phyloP scores from a whole-genome alignment of 2,113 vertebrate species.

The Hippocampus abdominalis region DNA sequence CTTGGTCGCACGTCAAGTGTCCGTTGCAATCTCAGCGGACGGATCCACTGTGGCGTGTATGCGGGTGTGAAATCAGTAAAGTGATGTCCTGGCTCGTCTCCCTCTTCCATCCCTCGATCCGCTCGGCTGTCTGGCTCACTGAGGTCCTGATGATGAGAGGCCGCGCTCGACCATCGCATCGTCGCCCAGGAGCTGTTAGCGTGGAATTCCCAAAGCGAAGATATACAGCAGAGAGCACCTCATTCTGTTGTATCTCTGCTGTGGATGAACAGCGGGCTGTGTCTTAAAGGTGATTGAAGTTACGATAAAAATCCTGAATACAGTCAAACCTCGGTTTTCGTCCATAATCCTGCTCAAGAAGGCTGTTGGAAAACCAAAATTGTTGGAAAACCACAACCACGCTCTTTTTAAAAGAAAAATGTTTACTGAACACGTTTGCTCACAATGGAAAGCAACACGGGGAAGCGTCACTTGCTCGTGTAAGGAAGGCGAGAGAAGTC shows the following conservation, averaged over 20 bases:
- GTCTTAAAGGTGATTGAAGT: slow-evolving; percentile 9
- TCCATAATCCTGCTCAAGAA: too few relatives aligned
- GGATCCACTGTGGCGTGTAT: slow-evolving; percentile 56
- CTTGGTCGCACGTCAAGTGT: slow-evolving; percentile 60
- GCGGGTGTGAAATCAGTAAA: slow-evolving; percentile 64
- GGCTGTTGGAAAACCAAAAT: too few relatives aligned
- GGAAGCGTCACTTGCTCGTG: too few relatives aligned
- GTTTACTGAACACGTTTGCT: too few relatives aligned
- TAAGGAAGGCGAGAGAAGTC: too few relatives aligned
- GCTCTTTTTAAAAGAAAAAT: too few relatives aligned
- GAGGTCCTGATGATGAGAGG: slow-evolving; percentile 39
- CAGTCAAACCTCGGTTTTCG: too few relatives aligned
- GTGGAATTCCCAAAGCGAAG: slow-evolving; percentile 55
- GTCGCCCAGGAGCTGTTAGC: slow-evolving; percentile 65
- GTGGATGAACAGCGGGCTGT: slow-evolving; percentile 15
- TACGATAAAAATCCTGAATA: background rate
- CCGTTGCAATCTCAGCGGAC: slow-evolving; percentile 60
- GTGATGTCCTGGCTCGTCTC: slow-evolving; percentile 32
- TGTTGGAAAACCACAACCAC: too few relatives aligned
- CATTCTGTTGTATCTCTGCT: slow-evolving; percentile 10
- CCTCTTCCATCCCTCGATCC: slow-evolving; percentile 33
- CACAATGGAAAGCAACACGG: too few relatives aligned
- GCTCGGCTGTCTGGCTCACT: slow-evolving; percentile 36
- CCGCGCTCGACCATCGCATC: slow-evolving; percentile 20
- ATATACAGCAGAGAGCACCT: slow-evolving; percentile 46